Percentiles rank a stretch among this genome's conserved stretches.
Evolutionary conservation across 64 coral and sea anemone species (phyloP).

Genomic region (Orbicella faveolata): DNA sequence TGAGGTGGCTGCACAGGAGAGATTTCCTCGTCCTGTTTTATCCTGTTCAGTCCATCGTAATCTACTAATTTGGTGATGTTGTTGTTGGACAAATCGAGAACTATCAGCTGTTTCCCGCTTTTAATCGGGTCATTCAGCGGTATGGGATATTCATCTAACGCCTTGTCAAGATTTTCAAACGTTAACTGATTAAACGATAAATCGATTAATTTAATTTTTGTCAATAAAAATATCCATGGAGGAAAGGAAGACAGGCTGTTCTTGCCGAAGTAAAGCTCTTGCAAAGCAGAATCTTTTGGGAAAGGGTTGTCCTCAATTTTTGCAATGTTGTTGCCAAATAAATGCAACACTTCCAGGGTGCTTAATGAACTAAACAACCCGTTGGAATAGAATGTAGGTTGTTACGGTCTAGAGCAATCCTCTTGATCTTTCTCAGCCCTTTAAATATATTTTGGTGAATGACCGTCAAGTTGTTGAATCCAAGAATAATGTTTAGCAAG

Average conservation of each 20-base stretch:
- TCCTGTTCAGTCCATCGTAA: constrained; percentile 4
- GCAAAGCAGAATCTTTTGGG: constrained; percentile 36
- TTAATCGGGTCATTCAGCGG: background rate
- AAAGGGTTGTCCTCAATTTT: constrained; percentile 49
- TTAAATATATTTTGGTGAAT: constrained; percentile 33
- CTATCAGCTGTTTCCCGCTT: background rate
- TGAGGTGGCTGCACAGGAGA: background rate
- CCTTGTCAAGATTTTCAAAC: constrained; percentile 33
- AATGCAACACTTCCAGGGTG: constrained; percentile 28
- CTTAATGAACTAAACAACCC: constrained; percentile 18
- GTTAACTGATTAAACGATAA: constrained; percentile 54
- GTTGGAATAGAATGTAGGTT: background rate
- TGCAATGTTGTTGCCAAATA: constrained; percentile 33
- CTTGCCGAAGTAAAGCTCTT: constrained; percentile 6
- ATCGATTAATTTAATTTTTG: constrained; percentile 33
- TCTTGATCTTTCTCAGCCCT: constrained; percentile 13
- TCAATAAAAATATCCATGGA: constrained; percentile 24
- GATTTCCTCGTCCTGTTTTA: constrained; percentile 14
- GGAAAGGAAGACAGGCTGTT: constrained; percentile 50
- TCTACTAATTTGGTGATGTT: constrained; percentile 23
- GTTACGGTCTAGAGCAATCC: constrained; percentile 44
- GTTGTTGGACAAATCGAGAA: constrained; percentile 49
- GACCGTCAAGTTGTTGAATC: constrained; percentile 48
- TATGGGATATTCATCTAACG: constrained; percentile 15
- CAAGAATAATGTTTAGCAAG: constrained; percentile 33